Conservation (phyloP, 2,113 vertebrate genomes). For the Petromus typicus region DNA sequence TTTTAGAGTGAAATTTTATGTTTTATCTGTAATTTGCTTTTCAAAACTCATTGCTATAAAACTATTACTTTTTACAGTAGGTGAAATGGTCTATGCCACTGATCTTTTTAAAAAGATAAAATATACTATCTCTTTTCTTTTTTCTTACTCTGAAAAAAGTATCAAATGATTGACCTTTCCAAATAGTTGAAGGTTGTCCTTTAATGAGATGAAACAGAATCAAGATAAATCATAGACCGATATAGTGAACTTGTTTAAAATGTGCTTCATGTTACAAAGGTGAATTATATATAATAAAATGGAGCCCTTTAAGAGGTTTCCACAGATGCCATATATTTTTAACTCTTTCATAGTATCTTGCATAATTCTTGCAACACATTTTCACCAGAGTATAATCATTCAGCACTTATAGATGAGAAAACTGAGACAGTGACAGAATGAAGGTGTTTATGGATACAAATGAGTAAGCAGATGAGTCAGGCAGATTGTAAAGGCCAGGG, state of each 20-base stretch:
- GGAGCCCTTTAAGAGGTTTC: not conserved
- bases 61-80: not conserved
- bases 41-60: conserved; percentile 10
- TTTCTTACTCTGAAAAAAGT: conserved; percentile 18
- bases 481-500: not conserved
- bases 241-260: conserved; percentile 47
- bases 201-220: conserved; percentile 65
- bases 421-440: not conserved
- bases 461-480: not conserved
- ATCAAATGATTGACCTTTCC: conserved; percentile 54
- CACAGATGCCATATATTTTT: not conserved
- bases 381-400: not conserved
- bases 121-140: not conserved
- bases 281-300: not conserved
- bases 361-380: not conserved
- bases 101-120: conserved; percentile 62
- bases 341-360: not conserved
- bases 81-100: not conserved
- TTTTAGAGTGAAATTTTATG: not conserved
- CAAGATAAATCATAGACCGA: conserved; percentile 2
- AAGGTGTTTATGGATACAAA: not conserved
- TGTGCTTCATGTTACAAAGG: not conserved
- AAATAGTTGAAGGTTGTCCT: conserved; percentile 23
- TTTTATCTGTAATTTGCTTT: conserved; percentile 3
- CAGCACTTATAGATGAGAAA: not conserved